A percentile compares a stretch with the other conserved stretches of the same genome.
Conservation (phyloP, 2,888 invertebrate genomes). For the Scaptomyza tumidula region DNA sequence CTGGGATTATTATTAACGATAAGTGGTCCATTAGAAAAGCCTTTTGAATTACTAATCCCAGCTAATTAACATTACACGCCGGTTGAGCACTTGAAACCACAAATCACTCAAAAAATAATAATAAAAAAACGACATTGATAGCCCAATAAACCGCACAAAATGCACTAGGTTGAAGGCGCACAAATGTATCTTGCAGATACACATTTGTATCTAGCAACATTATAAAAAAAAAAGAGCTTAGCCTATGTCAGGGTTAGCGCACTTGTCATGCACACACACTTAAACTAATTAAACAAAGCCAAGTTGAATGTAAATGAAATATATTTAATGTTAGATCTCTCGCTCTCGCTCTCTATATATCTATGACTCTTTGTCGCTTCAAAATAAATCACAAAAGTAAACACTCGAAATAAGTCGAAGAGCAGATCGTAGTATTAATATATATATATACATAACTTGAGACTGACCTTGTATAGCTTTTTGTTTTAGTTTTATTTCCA, state of each 20-base stretch:
- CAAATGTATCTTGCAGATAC: conserved; percentile 17
- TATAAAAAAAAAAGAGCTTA: not conserved
- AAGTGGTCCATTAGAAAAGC: not conserved
- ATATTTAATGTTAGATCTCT: conserved; percentile 24
- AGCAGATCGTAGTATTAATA: conserved; percentile 9
- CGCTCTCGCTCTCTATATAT: conserved; percentile 4
- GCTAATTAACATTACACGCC: conserved; percentile 25
- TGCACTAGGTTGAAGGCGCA: conserved; percentile 14
- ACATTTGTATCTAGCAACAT: not conserved
- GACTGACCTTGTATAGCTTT: conserved; percentile 38
- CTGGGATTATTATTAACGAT: not conserved
- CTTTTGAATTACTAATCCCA: conserved; percentile 2
- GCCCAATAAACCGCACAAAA: conserved; percentile 30
- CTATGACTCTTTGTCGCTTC: conserved; percentile 5
- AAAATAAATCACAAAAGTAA: conserved; percentile 45
- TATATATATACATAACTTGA: conserved; percentile 9
- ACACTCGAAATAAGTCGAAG: conserved; percentile 49
- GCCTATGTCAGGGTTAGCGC: conserved; percentile 35
- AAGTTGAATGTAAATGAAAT: conserved; percentile 37
- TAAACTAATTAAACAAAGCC: conserved; percentile 39
- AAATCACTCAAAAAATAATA: conserved; percentile 30
- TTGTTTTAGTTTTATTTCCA: conserved; percentile 30
- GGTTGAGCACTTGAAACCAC: conserved; percentile 15
- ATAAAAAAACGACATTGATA: conserved; percentile 49
- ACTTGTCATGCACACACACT: conserved; percentile 40